These are phyloP conservation scores for Drosophila picticornis DNA, from an alignment of 2,888 invertebrate genomes.

Conservation along the genomic window DNA sequence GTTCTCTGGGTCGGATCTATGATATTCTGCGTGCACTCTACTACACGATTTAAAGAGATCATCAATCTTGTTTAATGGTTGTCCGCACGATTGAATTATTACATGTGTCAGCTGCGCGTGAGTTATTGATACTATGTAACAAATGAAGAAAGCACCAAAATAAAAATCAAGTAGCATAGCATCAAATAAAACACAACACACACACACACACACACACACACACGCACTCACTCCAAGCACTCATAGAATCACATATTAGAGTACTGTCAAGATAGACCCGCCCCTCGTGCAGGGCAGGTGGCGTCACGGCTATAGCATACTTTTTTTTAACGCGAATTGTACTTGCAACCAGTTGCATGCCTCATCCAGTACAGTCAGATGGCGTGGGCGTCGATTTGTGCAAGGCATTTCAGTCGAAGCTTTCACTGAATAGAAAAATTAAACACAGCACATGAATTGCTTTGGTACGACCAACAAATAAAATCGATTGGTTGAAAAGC, in stretches of 20 bases:
- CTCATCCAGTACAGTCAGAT: conserved; percentile 27
- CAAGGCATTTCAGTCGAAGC: conserved; percentile 25
- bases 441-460: conserved; percentile 46
- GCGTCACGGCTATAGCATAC: conserved; percentile 28
- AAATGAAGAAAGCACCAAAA: conserved; percentile 72
- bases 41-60: conserved; percentile 72
- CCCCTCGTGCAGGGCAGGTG: conserved; percentile 8
- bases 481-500: conserved; percentile 60
- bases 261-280: conserved; percentile 26
- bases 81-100: conserved; percentile 83
- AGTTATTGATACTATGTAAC: conserved; percentile 79
- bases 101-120: conserved; percentile 82
- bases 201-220: conserved; percentile 13
- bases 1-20: conserved; percentile 28
- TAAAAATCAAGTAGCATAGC: conserved; percentile 70
- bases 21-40: conserved; percentile 15
- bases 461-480: conserved; percentile 47
- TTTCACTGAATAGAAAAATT: conserved; percentile 40
- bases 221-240: not conserved
- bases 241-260: conserved; percentile 19
- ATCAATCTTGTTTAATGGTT: conserved; percentile 84
- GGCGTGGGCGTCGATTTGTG: conserved; percentile 20
- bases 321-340: conserved; percentile 38
- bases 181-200: conserved; percentile 49
- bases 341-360: conserved; percentile 71